Conservation (phyloP, 2,888 invertebrate species). For the Hecatera dysodea region DNA sequence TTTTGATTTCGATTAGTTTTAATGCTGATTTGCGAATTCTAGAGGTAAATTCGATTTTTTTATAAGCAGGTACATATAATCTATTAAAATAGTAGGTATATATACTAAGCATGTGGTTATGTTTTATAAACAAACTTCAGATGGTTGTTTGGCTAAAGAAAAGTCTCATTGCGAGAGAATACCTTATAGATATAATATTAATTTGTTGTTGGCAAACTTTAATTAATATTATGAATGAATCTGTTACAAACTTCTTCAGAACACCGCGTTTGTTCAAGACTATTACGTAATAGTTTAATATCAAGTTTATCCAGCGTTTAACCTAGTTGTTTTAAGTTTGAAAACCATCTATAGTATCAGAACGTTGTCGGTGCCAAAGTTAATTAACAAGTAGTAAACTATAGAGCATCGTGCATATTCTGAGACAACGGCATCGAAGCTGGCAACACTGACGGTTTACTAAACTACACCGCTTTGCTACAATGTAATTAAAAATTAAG, state of each 20-base stretch:
- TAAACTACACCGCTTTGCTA: constrained; percentile 58
- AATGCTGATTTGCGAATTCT: no score
- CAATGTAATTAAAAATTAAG: constrained; percentile 82
- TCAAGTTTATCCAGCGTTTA: constrained; percentile 16
- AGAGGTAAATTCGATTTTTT: no score
- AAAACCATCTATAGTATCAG: constrained; percentile 4
- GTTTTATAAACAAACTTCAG: no score
- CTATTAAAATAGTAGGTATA: no score
- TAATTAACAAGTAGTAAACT: constrained; percentile 33
- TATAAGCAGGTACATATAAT: no score
- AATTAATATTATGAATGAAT: constrained; percentile 16
- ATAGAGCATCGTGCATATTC: constrained; percentile 17
- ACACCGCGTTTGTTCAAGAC: constrained; percentile 6
- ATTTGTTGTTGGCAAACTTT: not conserved
- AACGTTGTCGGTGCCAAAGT: constrained; percentile 26
- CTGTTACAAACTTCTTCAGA: not conserved
- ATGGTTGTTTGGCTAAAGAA: not conserved
- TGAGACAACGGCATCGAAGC: constrained; percentile 19
- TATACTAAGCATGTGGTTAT: no score
- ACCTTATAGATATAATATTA: not conserved
- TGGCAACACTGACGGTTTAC: constrained; percentile 43
- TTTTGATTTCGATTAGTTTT: no score
- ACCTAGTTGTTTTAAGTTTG: constrained; percentile 30
- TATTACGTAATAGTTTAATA: constrained; percentile 28
- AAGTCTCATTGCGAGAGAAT: not conserved